Base-by-base conservation (phyloP, 92 coral and sea anemone genomes). In the Paragorgia papillata region DNA sequence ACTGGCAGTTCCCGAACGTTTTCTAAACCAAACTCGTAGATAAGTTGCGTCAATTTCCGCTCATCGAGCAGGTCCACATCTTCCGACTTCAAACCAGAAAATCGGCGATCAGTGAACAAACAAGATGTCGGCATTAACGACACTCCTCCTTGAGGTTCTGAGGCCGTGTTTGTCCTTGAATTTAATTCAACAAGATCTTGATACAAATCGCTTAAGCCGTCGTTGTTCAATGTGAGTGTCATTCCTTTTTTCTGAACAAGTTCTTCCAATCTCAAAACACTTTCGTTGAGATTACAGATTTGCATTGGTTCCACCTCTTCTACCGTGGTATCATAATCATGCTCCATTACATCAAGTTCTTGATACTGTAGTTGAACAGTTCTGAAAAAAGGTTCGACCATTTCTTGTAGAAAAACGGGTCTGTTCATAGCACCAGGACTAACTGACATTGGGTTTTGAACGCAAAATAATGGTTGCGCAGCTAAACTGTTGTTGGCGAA, bases 1-100 rank as follows among this genome's bases (percentile, higher is more conserved):
- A 56, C 62, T 6, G 62, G 62, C 3, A 56, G 62, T 56, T 56
- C 62, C 14, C 18, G 28, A 1, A 56, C 18, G 1, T 56, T 28
- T 56, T 56, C 62, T 31, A 56, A 28, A 56, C 62, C 62, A 56
- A 56, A 56, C 31, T 56, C 62, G 33, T 56, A 15, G 33, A 56
- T 31, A 22, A 56, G 62, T 22, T 56, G 62, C 13, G 14, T 28
- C 3, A 56, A 31, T 28, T 9, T 56, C 22, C 30, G 28, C 22
- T 56, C 62, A 17, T 56, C 62, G 15, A 56, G 62, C 62, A 28
- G 1, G 30, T 56, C 62, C 10, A 56, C 62, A 22, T 56, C 62
- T 17, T 56, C 62, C 8, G 62, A 14, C 33, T 22, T 14, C 1
- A 56, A 15, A 3, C 62, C 62, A 6, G 30, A 56, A 56, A 22